These are phyloP conservation scores for Actinia equina DNA, from an alignment of 64 coral and sea anemone species.

Conservation along the genomic window DNA sequence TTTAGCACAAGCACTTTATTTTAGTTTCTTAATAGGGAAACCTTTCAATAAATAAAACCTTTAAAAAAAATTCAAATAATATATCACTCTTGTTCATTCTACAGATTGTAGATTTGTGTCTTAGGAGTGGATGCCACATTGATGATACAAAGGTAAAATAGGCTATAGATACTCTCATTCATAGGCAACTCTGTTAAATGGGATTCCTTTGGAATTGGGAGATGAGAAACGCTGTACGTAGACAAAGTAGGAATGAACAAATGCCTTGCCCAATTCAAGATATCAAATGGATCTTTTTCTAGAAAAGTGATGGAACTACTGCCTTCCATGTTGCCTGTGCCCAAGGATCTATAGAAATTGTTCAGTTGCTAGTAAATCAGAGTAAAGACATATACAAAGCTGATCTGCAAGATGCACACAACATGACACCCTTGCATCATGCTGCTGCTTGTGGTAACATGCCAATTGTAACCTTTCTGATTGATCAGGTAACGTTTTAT, in stretches of 20 bases:
- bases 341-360: slow-evolving; percentile 82
- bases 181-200: too few species aligned
- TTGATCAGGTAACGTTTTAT: slow-evolving; percentile 67
- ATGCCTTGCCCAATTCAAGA: not conserved
- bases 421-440: slow-evolving; percentile 66
- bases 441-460: slow-evolving; percentile 67
- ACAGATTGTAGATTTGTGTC: slow-evolving; percentile 74
- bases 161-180: not conserved
- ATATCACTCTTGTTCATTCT: not conserved
- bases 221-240: too few species aligned
- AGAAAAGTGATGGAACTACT: slow-evolving; percentile 73
- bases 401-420: slow-evolving; percentile 55
- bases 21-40: too few species aligned
- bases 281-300: not conserved
- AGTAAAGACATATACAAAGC: slow-evolving; percentile 44
- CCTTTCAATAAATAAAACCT: too few species aligned
- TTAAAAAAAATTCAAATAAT: not conserved
- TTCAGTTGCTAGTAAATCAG: slow-evolving; percentile 37
- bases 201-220: too few species aligned
- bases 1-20: too few species aligned
- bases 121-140: slow-evolving; percentile 59
- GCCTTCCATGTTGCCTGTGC: slow-evolving; percentile 77
- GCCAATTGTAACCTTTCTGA: slow-evolving; percentile 50
- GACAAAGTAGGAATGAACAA: too few species aligned
- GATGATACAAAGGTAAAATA: slow-evolving; percentile 55